phyloP scores from a whole-genome alignment of 2,888 invertebrate genomes.

The Gisinianus flammeolus region DNA sequence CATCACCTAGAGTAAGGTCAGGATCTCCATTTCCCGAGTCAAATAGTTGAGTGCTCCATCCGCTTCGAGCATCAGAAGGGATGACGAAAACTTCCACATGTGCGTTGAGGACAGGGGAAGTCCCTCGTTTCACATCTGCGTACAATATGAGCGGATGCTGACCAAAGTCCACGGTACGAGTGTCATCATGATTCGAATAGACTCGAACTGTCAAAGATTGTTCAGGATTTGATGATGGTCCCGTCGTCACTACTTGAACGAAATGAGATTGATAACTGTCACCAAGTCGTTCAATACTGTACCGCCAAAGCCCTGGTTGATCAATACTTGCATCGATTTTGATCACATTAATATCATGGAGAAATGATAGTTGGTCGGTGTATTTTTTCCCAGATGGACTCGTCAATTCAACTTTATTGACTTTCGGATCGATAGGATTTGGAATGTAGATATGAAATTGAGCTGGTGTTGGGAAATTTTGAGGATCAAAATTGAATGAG shows the following conservation, averaged over 20 bases:
- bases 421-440: conserved; percentile 52
- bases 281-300: conserved; percentile 57
- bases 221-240: conserved; percentile 59
- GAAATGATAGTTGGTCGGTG: conserved; percentile 54
- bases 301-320: conserved; percentile 56
- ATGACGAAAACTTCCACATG: conserved; percentile 66
- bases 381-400: conserved; percentile 55
- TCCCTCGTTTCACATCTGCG: conserved; percentile 66
- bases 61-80: conserved; percentile 59
- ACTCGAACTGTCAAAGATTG: conserved; percentile 60
- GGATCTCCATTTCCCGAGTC: conserved; percentile 72
- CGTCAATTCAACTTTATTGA: conserved; percentile 59
- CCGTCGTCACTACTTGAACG: conserved; percentile 68
- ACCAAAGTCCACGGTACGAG: conserved; percentile 59
- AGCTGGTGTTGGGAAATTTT: conserved; percentile 56
- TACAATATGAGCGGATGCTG: conserved; percentile 65
- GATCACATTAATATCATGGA: conserved; percentile 58
- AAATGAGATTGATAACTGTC: conserved; percentile 64
- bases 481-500: conserved; percentile 58
- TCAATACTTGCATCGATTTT: conserved; percentile 57
- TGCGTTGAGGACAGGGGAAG: conserved; percentile 67
- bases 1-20: conserved; percentile 70
- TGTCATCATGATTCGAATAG: conserved; percentile 62
- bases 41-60: conserved; percentile 64
- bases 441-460: conserved; percentile 58